Evolutionary conservation across 1,140 invertebrate species (phyloP).

Genomic region (Aphelenchoides fujianensis): DNA sequence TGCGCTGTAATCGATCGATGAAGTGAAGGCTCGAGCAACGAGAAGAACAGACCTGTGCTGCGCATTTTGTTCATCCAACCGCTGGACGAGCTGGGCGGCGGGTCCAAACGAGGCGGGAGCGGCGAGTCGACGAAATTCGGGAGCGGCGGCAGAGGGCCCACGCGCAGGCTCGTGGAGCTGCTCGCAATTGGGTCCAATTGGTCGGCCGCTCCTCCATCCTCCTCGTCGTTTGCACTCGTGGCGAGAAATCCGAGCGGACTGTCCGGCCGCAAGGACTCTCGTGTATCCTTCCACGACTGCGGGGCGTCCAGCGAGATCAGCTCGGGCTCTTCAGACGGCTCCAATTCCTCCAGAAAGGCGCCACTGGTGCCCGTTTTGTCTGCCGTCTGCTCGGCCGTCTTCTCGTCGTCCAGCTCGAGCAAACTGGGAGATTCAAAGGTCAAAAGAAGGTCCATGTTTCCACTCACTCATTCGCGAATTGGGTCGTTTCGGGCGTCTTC

Average conservation of each 20-base stretch:
- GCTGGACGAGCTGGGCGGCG: not conserved
- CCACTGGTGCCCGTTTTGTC: not conserved
- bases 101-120: not conserved
- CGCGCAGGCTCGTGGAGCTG: not conserved
- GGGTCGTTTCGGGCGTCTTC: not conserved
- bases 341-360: not conserved
- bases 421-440: slow-evolving; percentile 28
- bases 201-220: not conserved
- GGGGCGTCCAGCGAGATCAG: not conserved
- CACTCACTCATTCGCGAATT: slow-evolving; percentile 5
- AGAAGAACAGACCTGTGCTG: no score
- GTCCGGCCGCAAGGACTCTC: slow-evolving; percentile 9
- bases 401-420: slow-evolving; percentile 22
- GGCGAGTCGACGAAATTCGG: not conserved
- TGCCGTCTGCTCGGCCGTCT: not conserved
- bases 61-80: slow-evolving; percentile 10
- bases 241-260: slow-evolving; percentile 1
- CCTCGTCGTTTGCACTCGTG: not conserved
- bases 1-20: no score
- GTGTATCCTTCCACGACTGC: not conserved
- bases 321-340: not conserved
- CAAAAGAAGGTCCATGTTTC: slow-evolving; percentile 16
- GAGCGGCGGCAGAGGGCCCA: slow-evolving; percentile 2
- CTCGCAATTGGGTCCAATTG: no score
- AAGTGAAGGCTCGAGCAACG: no score